These are phyloP conservation scores for Phocides pigmalion DNA, from an alignment of 1,140 invertebrate genomes.

Conservation along the genomic window DNA sequence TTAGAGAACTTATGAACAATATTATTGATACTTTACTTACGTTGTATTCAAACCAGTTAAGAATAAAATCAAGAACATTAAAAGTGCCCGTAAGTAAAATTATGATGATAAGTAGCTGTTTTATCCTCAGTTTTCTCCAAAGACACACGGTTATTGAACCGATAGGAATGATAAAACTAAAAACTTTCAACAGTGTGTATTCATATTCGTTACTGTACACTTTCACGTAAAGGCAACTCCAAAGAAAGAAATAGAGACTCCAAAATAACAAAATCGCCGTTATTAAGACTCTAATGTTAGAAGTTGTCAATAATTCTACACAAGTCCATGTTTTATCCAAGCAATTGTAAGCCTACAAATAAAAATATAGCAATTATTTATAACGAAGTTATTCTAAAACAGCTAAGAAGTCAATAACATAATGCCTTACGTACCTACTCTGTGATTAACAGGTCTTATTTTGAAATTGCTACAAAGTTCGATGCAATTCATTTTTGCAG, in stretches of 20 bases:
- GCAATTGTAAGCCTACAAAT: slow-evolving; percentile 66
- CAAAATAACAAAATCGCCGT: slow-evolving; percentile 52
- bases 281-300: slow-evolving; percentile 57
- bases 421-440: slow-evolving; percentile 62
- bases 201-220: slow-evolving; percentile 42
- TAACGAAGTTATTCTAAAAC: too few species aligned
- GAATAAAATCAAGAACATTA: slow-evolving; percentile 38
- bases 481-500: slow-evolving; percentile 83
- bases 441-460: slow-evolving; percentile 72
- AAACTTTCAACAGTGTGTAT: slow-evolving; percentile 47
- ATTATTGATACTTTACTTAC: slow-evolving; percentile 51
- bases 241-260: slow-evolving; percentile 57
- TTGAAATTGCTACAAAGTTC: slow-evolving; percentile 65
- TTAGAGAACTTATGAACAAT: neutral
- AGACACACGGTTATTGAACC: slow-evolving; percentile 49
- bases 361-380: slow-evolving; percentile 2
- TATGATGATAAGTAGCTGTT: slow-evolving; percentile 54
- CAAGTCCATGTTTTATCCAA: slow-evolving; percentile 65
- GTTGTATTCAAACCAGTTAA: slow-evolving; percentile 37
- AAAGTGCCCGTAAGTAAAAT: slow-evolving; percentile 52
- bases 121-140: slow-evolving; percentile 50
- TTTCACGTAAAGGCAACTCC: slow-evolving; percentile 60
- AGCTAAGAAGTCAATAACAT: neutral
- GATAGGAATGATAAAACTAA: slow-evolving; percentile 44
- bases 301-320: slow-evolving; percentile 52